A percentile compares a stretch with the other conserved stretches of the same genome.
These are phyloP conservation scores for Cherax quadricarinatus DNA, from an alignment of 1,140 invertebrate genomes.

Conservation along the genomic window DNA sequence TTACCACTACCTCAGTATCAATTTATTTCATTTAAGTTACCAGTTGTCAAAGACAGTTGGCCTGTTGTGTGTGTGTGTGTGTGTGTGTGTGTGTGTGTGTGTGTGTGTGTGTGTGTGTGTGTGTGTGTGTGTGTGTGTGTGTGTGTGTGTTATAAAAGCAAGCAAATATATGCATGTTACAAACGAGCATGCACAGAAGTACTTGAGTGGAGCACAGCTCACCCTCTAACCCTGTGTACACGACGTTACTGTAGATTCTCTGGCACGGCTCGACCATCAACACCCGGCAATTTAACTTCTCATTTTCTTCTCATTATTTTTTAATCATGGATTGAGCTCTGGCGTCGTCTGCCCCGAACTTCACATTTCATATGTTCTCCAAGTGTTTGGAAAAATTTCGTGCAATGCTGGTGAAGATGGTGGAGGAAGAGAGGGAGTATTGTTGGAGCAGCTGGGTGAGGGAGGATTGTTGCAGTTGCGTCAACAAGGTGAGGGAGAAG, in stretches of 20 bases:
- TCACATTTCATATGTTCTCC: constrained; percentile 52
- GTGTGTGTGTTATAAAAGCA: too few species aligned
- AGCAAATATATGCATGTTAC: too few species aligned
- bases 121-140: too few species aligned
- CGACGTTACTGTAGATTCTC: neutral
- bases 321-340: constrained; percentile 58
- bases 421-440: neutral
- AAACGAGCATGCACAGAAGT: too few species aligned
- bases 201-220: too few species aligned
- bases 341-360: constrained; percentile 48
- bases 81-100: too few species aligned
- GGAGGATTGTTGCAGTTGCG: neutral
- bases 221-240: neutral
- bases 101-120: too few species aligned
- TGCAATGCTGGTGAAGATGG: neutral
- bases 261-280: constrained; percentile 17
- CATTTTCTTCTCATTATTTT: constrained; percentile 60
- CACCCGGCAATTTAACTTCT: constrained; percentile 51
- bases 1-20: too few species aligned
- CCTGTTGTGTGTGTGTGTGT: too few species aligned
- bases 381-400: constrained; percentile 27
- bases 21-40: too few species aligned
- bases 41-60: too few species aligned
- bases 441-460: neutral
- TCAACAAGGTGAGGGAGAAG: neutral